Evolutionary conservation across 2,797 vertebrate genomes (phyloP), one percentile per base, ranked within the genome.

Genomic region (Sebastes hopkinsi): DNA sequence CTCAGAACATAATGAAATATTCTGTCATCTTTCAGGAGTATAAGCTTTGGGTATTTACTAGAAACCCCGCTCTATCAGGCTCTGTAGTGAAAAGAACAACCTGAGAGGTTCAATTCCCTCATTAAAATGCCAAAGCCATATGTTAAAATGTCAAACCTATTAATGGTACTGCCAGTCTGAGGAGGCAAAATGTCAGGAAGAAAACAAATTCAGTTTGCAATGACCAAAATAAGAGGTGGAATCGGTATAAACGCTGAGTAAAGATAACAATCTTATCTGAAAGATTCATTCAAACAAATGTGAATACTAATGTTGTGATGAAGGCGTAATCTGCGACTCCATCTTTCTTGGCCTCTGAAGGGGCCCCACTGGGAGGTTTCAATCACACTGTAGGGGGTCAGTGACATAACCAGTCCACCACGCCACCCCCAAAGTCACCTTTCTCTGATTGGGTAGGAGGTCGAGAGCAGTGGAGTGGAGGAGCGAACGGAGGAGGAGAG

Each of bases 121-220:
- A 89, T 90, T 87, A 89, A 94, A 94, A 95, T 94, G 94, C 89
- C 94, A 94, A 89, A 89, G 90, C 89, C 85, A 93, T 94, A 94
- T 94, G 90, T 93, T 92, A 92, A 93, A 95, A 95, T 95, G 95
- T 94, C 95, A 95, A 72, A 75, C 79, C 91, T 90, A 92, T 93
- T 94, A 94, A 93, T 92, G 92, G 92, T 82, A 30, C 89, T 92
- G 93, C 90, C 93, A 94, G 80, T 91, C 91, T 87, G 80, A 27
- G 7, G 76, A 87, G 85, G 83, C 80, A 92, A 93, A 95, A 95
- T 95, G 94, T 94, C 94, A 95, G 77, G 65, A 70, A 72, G 83
- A 64, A 92, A 94, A 91, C 72, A 91, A 94, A 92, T 76, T 56
- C 70, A 82, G 30, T 25, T 82, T 13, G 32, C 85, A 80, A 36